Conservation (phyloP, 2,888 invertebrate species). For the Agriopis aurantiaria region DNA sequence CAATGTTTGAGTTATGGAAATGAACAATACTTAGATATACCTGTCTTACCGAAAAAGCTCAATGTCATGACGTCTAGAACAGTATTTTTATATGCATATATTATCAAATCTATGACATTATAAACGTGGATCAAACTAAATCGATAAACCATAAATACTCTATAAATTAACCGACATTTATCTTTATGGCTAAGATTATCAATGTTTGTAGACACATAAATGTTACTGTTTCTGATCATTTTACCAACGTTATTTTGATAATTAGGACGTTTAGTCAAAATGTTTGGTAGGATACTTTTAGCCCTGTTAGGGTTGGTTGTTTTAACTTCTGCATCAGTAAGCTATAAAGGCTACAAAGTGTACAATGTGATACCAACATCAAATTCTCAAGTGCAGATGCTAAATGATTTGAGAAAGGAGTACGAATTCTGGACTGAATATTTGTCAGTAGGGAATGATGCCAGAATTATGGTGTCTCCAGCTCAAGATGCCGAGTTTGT, state of each 20-base stretch:
- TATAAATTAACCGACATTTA: constrained; percentile 8
- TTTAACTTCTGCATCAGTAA: constrained; percentile 48
- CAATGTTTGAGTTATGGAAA: no score
- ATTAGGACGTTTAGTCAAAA: constrained; percentile 38
- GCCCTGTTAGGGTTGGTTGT: constrained; percentile 38
- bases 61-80: no score
- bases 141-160: constrained; percentile 6
- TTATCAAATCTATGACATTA: constrained; percentile 2
- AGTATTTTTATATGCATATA: not conserved
- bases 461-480: constrained; percentile 62
- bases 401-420: constrained; percentile 75
- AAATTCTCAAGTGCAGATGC: constrained; percentile 71
- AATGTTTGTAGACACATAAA: not conserved
- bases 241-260: not conserved
- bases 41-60: no score
- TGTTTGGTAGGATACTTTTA: constrained; percentile 33
- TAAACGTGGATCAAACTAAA: constrained; percentile 9
- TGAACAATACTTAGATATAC: no score
- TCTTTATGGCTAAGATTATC: constrained; percentile 30
- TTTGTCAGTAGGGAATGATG: constrained; percentile 62
- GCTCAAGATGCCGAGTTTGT: constrained; percentile 52
- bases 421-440: constrained; percentile 67
- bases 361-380: constrained; percentile 80
- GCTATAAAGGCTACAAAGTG: constrained; percentile 86
- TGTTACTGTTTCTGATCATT: constrained; percentile 15